A percentile compares a stretch with the other conserved stretches of the same genome.
Evolutionary conservation across 2,888 invertebrate species (phyloP).

Genomic region (Harpagoxenus sublaevis): DNA sequence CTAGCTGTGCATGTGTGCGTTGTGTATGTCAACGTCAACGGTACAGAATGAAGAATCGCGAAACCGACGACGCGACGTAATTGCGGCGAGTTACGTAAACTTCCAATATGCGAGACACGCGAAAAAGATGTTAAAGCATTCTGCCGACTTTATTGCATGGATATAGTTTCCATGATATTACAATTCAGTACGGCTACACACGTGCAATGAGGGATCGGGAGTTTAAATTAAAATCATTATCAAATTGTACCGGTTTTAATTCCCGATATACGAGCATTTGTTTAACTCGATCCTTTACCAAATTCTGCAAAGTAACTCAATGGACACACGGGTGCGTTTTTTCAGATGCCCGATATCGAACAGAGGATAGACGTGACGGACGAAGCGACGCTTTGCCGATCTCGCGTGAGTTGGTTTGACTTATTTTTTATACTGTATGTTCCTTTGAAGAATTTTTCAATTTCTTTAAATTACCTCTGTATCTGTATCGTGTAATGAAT

Average conservation of each 20-base stretch:
- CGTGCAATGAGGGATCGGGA: neutral
- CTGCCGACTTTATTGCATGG: neutral
- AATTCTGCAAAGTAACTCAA: neutral
- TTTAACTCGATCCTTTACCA: neutral
- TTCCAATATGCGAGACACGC: neutral
- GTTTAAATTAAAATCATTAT: neutral
- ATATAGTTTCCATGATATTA: neutral
- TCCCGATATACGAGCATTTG: neutral
- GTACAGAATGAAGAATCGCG: neutral
- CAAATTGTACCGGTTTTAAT: neutral
- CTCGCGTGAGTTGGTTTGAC: conserved; percentile 52
- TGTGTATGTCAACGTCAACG: too few species aligned
- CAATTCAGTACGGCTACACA: neutral
- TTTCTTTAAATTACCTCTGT: neutral
- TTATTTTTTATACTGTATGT: neutral
- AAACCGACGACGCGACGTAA: neutral
- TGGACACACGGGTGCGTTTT: neutral
- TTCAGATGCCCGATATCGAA: conserved; percentile 58
- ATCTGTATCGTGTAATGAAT: neutral
- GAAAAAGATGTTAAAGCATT: neutral
- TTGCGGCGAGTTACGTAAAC: neutral
- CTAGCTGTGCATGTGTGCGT: neutral
- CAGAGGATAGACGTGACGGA: conserved; percentile 58
- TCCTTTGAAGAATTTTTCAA: neutral
- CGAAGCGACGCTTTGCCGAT: conserved; percentile 57